Conservation (phyloP, 2,113 vertebrate species). For the Mustela nigripes region DNA sequence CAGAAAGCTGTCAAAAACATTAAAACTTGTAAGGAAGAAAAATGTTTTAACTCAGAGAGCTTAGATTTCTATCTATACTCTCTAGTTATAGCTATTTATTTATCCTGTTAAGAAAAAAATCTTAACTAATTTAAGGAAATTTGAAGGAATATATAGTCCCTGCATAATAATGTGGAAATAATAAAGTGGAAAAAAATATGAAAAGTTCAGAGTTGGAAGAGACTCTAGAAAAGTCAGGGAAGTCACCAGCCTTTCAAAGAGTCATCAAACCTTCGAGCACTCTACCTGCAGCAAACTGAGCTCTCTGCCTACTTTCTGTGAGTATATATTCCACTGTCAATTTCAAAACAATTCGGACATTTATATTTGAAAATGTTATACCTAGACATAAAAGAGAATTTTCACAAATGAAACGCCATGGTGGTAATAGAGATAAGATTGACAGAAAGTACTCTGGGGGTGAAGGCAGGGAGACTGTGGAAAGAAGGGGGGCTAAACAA, state of each 20-base stretch:
- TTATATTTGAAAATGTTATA: neutral
- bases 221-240: neutral
- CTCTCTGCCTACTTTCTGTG: neutral
- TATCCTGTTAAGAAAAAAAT: neutral
- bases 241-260: neutral
- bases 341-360: constrained; percentile 17
- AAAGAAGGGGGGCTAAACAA: constrained; percentile 9
- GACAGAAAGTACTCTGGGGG: constrained; percentile 53
- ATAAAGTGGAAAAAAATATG: neutral
- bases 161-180: neutral
- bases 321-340: neutral
- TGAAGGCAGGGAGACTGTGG: neutral
- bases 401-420: neutral
- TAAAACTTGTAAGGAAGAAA: neutral
- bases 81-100: constrained; percentile 38
- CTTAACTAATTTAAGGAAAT: neutral
- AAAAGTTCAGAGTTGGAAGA: constrained; percentile 19
- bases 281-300: neutral
- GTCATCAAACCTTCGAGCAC: neutral
- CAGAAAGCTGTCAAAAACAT: constrained; percentile 66
- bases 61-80: neutral
- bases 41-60: neutral
- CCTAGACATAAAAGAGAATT: neutral
- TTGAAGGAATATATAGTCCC: constrained; percentile 12
- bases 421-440: constrained; percentile 60